Conservation (phyloP, 1,140 invertebrate species). For the Neuroterus valhalla region DNA sequence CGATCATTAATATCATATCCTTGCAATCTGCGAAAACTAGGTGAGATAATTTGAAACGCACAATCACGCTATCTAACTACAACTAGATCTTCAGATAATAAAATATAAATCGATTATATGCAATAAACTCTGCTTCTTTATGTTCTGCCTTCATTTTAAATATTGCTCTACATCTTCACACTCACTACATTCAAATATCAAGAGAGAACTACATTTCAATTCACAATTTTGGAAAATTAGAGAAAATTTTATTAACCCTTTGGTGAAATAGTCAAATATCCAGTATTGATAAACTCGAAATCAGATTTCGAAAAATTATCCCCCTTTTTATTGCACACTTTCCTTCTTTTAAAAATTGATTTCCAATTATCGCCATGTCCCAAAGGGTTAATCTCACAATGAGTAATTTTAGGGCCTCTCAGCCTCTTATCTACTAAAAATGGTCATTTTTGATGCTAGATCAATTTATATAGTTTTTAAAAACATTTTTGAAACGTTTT, state of each 20-base stretch:
- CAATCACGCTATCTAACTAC: conserved; percentile 21
- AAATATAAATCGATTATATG: conserved; percentile 36
- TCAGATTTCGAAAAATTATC: not conserved
- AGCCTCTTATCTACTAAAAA: not conserved
- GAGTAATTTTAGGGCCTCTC: not conserved
- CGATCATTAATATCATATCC: conserved; percentile 29
- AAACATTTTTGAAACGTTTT: too few relatives aligned
- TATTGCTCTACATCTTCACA: conserved; percentile 31
- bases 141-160: conserved; percentile 33
- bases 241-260: conserved; percentile 18
- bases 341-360: conserved; percentile 7
- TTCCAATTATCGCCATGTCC: conserved; percentile 5
- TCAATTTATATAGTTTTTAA: too few relatives aligned
- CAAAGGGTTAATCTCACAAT: not conserved
- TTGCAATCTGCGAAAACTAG: not conserved
- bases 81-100: conserved; percentile 29
- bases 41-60: conserved; percentile 26
- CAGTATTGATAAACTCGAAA: not conserved
- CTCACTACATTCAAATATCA: not conserved
- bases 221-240: not conserved
- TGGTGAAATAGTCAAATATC: not conserved
- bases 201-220: conserved; percentile 3
- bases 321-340: conserved; percentile 33
- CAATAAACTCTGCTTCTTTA: conserved; percentile 32
- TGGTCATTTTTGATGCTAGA: too few relatives aligned